Base-by-base conservation (phyloP, 2,113 vertebrate species). In the Fregata magnificens region DNA sequence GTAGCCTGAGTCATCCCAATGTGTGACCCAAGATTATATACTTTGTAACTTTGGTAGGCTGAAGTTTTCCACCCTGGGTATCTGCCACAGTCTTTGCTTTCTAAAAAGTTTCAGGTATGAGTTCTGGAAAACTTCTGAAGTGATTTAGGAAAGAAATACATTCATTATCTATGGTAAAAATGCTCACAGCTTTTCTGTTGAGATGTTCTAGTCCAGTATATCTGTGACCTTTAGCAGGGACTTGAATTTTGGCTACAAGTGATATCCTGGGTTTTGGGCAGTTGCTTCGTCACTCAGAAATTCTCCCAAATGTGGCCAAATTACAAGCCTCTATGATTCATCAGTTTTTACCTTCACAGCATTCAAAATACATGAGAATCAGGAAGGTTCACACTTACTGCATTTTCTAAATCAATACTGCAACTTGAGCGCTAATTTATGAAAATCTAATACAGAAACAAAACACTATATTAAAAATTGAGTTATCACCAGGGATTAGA, bases 381-480 rank as follows among this genome's bases (percentile, higher is more conserved):
- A 66, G 66, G 67, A 66, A 70, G 61, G 82, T 62, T 86, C 88
- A 84, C 62, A 66, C 38, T 83, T 82, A 66, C 59, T 86, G 72
- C 29, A 62, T 91, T 74, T 97, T 96, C 85, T 76, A 69, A 96
- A 94, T 96, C 90, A 96, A 85, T 86, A 88, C 49, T 88, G 83
- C 45, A 90, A 93, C 62, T 87, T 93, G 29, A 96, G 49, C 16
- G 82, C 53, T 93, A 95, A 97, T 95, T 96, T 97, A 96, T 94
- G 88, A 97, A 97, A 95, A 94, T 80, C 71, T 92, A 97, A 97
- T 93, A 69, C 16, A 94, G 96, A 95, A 97, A 92, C 80, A 97
- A 97, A 97, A 67, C 53, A 86, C 79, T 97, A 5, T 65, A 93
- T 97, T 96, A 94, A 97, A 96, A 94, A 84, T 29, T 67, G 88